These are phyloP conservation scores for Icerya purchasi DNA, from an alignment of 2,888 invertebrate genomes.

Conservation along the genomic window DNA sequence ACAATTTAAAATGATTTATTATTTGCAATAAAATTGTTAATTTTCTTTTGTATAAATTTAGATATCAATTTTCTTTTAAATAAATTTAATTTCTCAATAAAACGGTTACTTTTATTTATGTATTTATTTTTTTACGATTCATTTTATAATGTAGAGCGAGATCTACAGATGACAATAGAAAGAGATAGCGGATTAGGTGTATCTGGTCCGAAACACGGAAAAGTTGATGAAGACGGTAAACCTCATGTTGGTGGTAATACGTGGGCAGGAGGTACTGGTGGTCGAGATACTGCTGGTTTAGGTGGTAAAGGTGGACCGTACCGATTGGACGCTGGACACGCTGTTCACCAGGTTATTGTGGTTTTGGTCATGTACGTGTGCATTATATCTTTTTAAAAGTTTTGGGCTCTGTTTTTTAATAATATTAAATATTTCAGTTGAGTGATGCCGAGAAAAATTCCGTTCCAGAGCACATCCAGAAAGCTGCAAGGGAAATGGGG, in stretches of 20 bases:
- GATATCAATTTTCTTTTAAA: no score
- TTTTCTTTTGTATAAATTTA: no score
- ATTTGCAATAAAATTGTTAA: no score
- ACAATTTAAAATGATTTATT: no score
- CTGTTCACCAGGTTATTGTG: constrained; percentile 53
- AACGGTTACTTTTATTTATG: no score
- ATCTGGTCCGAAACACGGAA: constrained; percentile 72
- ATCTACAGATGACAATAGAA: constrained; percentile 51
- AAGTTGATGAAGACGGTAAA: constrained; percentile 66
- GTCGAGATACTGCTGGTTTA: constrained; percentile 76
- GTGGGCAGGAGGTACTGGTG: constrained; percentile 91
- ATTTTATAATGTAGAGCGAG: constrained; percentile 22
- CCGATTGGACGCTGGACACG: constrained; percentile 77
- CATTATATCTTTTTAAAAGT: not conserved
- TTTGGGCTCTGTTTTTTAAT: not conserved
- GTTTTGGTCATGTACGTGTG: no score
- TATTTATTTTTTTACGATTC: not conserved
- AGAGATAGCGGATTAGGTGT: constrained; percentile 42
- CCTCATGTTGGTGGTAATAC: constrained; percentile 93
- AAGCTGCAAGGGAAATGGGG: constrained; percentile 84
- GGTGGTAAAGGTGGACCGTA: constrained; percentile 94
- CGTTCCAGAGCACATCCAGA: constrained; percentile 69
- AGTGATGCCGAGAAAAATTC: constrained; percentile 75
- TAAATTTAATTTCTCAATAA: no score
- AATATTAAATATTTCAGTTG: constrained; percentile 27